Evolutionary conservation across 2,888 invertebrate genomes (phyloP), one percentile per base, ranked within the genome.

Genomic region (Altica lythri): DNA sequence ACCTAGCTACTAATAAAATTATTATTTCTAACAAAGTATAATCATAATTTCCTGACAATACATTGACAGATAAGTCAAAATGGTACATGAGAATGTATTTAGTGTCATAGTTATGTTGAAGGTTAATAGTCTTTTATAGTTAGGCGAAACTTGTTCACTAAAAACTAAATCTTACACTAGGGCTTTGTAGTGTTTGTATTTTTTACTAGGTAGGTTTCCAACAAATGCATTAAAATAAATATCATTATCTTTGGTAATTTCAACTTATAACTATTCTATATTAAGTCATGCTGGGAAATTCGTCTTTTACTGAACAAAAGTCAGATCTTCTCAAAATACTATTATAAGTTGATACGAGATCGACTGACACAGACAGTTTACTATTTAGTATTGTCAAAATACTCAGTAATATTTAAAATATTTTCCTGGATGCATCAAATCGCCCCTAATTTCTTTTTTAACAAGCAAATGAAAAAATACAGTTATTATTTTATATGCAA

Each of bases 241-340:
- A 66, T n/a, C n/a, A n/a, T 60, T 74, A 75, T 75, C 75, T 76
- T 76, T 76, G 76, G 76, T 75, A 74, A 74, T 70, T 69, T 67
- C 54, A 68, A 67, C 70, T 69, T 68, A 69, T 59, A 64, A 57
- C 66, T 68, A 69, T 58, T 60, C 59, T 60, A 57, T 56, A 65
- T 61, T 59, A 67, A 61, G 62, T 65, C 64, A 67, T 67, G 65
- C 55, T 61, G 46, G 35, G 46, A 55, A 56, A 56, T 57, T 27
- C 38, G 40, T 45, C 35, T 57, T 50, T 52, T 17, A 49, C 25
- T 35, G 44, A 54, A 57, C 47, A 43, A 55, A 59, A 60, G 61
- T 69, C 68, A 71, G 68, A 70, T 69, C 69, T 65, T 55, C 57
- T 58, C 45, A 50, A 46, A 60, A 60, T 57, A 60, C 60, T 53